Evolutionary conservation across 1,140 invertebrate species (phyloP).

Genomic region (Conopomorpha cramerella): DNA sequence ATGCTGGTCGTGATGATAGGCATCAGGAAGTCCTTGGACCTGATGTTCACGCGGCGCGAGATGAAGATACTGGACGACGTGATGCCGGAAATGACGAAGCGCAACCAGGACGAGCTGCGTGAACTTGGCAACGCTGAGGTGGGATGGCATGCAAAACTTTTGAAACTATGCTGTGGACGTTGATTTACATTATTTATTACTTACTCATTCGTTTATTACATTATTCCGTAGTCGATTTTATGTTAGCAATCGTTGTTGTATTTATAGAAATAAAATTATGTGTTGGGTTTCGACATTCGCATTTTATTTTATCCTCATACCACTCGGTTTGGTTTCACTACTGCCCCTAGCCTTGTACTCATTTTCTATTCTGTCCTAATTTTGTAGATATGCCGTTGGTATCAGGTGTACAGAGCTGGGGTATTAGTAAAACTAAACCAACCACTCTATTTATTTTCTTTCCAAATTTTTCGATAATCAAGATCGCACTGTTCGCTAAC

Average conservation of each 20-base stretch:
- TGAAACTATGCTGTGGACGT: slow-evolving; percentile 47
- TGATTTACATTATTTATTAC: slow-evolving; percentile 16
- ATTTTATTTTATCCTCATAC: no score
- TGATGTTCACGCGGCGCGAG: slow-evolving; percentile 90
- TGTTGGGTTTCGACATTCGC: slow-evolving; percentile 16
- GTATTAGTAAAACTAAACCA: no score
- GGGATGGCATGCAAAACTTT: slow-evolving; percentile 66
- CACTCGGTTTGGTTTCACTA: no score
- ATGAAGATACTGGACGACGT: slow-evolving; percentile 96
- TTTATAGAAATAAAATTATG: slow-evolving; percentile 19
- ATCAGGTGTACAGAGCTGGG: no score
- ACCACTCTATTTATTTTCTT: no score
- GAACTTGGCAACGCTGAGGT: slow-evolving; percentile 76
- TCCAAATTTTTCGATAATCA: no score
- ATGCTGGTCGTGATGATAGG: slow-evolving; percentile 99
- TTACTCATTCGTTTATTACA: slow-evolving; percentile 16
- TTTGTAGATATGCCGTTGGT: no score
- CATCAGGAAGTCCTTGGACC: slow-evolving; percentile 90
- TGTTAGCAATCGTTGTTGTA: slow-evolving; percentile 12
- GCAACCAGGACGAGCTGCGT: slow-evolving; percentile 76
- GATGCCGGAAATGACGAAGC: slow-evolving; percentile 91
- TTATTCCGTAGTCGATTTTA: slow-evolving; percentile 14
- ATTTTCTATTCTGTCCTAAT: no score
- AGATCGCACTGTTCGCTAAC: no score
- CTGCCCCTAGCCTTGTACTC: no score